Conservation (phyloP, 2,113 vertebrate species). For the Oncorhynchus gorbuscha region DNA sequence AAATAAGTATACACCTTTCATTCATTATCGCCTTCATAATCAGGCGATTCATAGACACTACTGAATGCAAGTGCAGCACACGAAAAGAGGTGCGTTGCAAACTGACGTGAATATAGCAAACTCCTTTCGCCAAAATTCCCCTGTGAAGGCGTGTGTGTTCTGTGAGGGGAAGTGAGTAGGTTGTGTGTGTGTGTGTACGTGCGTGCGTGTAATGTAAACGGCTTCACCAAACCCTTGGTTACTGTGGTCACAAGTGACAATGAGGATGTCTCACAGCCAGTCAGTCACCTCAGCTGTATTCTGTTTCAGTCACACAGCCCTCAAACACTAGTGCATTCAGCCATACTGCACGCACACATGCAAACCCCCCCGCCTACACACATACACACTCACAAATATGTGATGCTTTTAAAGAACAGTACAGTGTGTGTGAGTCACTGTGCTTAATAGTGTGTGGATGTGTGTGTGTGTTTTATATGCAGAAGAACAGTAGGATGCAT, state of each 20-base stretch:
- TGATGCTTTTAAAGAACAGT: not conserved
- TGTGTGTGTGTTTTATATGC: not conserved
- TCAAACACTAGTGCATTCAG: too few relatives aligned
- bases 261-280: not conserved
- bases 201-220: not conserved
- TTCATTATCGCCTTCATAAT: too few relatives aligned
- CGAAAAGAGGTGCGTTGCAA: too few relatives aligned
- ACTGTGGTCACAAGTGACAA: conserved; percentile 41
- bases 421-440: not conserved
- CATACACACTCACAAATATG: conserved; percentile 8
- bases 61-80: too few relatives aligned
- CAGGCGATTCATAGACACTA: too few relatives aligned
- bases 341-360: too few relatives aligned
- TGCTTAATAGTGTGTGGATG: not conserved
- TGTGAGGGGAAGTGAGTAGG: not conserved
- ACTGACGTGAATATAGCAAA: too few relatives aligned
- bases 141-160: not conserved
- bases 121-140: too few relatives aligned
- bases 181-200: not conserved
- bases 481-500: not conserved
- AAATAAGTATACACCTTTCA: too few relatives aligned
- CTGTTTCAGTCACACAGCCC: too few relatives aligned
- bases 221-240: conserved; percentile 36
- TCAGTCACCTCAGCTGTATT: not conserved
- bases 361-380: not conserved